Percentiles rank a stretch among this genome's conserved stretches.
phyloP scores from a whole-genome alignment of 1,140 invertebrate species.

The Campoletis sonorensis region DNA sequence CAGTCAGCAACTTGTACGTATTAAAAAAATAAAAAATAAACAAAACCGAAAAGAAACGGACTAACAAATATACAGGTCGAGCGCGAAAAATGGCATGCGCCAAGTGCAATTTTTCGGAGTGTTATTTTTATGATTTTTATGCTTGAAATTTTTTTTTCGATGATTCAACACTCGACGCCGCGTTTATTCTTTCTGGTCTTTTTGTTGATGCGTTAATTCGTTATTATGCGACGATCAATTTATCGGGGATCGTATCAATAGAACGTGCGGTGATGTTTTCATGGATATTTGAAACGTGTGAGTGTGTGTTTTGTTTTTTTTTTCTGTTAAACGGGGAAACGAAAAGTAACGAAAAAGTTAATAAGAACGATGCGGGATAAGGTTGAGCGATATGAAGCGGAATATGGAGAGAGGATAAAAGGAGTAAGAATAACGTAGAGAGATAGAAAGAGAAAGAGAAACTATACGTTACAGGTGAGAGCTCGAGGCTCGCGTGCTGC shows the following conservation, averaged over 20 bases:
- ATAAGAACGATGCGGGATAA: slow-evolving; percentile 39
- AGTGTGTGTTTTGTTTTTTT: neutral
- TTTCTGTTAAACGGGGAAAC: slow-evolving; percentile 8
- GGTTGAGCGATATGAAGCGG: slow-evolving; percentile 47
- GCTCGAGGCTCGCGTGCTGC: slow-evolving; percentile 71
- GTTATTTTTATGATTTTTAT: too few species aligned
- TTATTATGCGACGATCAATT: too few species aligned
- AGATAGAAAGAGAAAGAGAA: slow-evolving; percentile 43
- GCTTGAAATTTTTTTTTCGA: too few species aligned
- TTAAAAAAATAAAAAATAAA: slow-evolving; percentile 48
- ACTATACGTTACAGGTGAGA: slow-evolving; percentile 75
- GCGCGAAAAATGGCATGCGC: too few species aligned
- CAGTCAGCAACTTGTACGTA: slow-evolving; percentile 54
- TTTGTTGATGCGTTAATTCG: too few species aligned
- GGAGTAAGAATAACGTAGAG: slow-evolving; percentile 45
- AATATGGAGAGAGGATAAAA: slow-evolving; percentile 54
- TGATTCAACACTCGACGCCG: too few species aligned
- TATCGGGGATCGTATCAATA: too few species aligned
- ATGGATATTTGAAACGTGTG: neutral
- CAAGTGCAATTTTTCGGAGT: too few species aligned
- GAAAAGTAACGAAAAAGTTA: slow-evolving; percentile 10
- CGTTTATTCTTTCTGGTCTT: too few species aligned
- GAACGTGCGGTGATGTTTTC: too few species aligned
- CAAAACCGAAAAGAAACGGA: neutral
- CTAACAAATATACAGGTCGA: too few species aligned